Base-by-base conservation (phyloP, 1,140 invertebrate species). In the Gonatopus flavifemur region DNA sequence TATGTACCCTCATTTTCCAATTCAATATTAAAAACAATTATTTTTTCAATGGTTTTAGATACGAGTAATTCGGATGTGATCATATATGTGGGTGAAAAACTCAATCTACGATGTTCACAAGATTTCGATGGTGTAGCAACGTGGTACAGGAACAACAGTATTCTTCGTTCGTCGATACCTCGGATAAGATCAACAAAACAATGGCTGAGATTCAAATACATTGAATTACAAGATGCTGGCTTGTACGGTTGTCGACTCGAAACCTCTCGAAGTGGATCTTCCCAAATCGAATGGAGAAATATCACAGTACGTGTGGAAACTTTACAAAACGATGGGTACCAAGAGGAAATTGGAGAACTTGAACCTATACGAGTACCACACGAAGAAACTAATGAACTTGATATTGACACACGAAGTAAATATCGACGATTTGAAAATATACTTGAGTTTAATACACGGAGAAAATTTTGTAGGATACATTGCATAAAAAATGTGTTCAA, bases 321-420 rank as follows among this genome's bases (percentile, higher is more conserved):
- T 2, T 30, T 60, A 16, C 67, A 67, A 31, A 63, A 66, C 51
- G 66, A 74, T 15, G 66, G 64, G 32, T 67, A 65, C 30, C 55
- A 62, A 15, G 64, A 64, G 18, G 69, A 72, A 2, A 51, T 25
- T 19, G 55, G 59, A 0, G 58, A 53, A 6, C 50, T 65, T 10
- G 70, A 55, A 8, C 56, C 42, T 42, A 43, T 60, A 1, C 55
- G 70, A 1, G 64, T 62, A 22, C 59, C 70, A 2, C 69, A 70
- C 4, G 72, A 77, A 7, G 70, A 75, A 40, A 74, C 69, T 24
- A 77, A 78, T 43, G 72, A 76, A 49, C 56, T 78, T 15, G 68
- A 76, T 22, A 32, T 66, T 10, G 57, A 50, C 36, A 19, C 62
- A 7, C 64, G 64, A 61, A 69, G 72, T 74, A 20, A 70, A 65